A percentile compares a stretch with the other conserved stretches of the same genome.
These are phyloP conservation scores for Ichneumon xanthorius DNA, from an alignment of 2,888 invertebrate genomes.

Conservation along the genomic window DNA sequence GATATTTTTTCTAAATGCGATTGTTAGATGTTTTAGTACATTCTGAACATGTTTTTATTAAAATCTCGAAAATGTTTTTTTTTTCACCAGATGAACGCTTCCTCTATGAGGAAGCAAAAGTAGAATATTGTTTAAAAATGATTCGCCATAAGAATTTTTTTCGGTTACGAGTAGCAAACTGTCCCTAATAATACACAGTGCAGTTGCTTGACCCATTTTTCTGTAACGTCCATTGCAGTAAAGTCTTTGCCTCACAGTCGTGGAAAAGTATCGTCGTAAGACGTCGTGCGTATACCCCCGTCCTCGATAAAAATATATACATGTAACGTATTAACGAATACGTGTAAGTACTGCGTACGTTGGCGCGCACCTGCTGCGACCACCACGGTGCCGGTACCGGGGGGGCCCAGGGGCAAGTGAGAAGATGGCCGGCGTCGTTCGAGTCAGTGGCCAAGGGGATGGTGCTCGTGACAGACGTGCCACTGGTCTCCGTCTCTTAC, in stretches of 20 bases:
- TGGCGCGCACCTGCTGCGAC: slow-evolving; percentile 63
- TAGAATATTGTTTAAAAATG: background rate
- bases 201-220: slow-evolving; percentile 4
- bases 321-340: background rate
- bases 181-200: background rate
- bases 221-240: background rate
- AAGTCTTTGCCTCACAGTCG: background rate
- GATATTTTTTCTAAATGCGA: too few relatives aligned
- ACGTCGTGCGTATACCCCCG: background rate
- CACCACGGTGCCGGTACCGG: slow-evolving; percentile 60
- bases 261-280: background rate
- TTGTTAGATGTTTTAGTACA: too few relatives aligned
- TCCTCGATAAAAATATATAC: slow-evolving; percentile 5
- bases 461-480: slow-evolving; percentile 69
- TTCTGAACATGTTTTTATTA: too few relatives aligned
- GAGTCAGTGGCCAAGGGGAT: slow-evolving; percentile 71
- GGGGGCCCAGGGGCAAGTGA: slow-evolving; percentile 58
- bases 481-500: slow-evolving; percentile 30
- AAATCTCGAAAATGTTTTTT: too few relatives aligned
- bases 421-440: slow-evolving; percentile 71
- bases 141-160: too few relatives aligned
- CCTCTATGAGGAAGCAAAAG: background rate
- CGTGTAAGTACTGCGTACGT: slow-evolving; percentile 14
- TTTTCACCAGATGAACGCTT: too few relatives aligned
- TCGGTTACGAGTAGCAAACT: too few relatives aligned